Evolutionary conservation across 2,797 vertebrate genomes (phyloP).

Genomic region (Peromyscus attwateri): DNA sequence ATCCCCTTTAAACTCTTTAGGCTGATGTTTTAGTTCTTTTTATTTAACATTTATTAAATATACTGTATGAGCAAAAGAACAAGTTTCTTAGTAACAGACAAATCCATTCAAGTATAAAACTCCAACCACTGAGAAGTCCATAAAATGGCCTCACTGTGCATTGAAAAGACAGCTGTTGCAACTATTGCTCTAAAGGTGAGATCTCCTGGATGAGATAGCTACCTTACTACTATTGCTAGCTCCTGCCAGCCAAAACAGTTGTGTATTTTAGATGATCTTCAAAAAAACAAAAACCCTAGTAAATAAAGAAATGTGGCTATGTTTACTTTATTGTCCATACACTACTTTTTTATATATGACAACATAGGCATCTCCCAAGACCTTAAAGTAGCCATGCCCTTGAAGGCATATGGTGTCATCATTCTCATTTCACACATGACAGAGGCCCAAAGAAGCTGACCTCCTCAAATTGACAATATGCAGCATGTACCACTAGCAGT

Average conservation of each 20-base stretch:
- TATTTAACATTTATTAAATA: conserved; percentile 62
- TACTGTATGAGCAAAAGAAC: not conserved
- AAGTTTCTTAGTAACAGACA: conserved; percentile 61
- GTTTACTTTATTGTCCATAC: not conserved
- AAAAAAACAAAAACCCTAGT: not conserved
- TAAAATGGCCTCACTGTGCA: conserved; percentile 26
- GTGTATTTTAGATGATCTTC: not conserved
- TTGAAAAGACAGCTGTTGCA: conserved; percentile 51
- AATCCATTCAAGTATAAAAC: conserved; percentile 56
- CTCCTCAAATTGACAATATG: not conserved
- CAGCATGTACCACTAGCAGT: not conserved
- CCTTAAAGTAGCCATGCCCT: not conserved
- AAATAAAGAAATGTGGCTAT: not conserved
- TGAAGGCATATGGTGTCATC: not conserved
- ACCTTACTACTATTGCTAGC: not conserved
- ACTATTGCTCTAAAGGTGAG: not conserved
- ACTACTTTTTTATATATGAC: not conserved
- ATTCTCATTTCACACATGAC: not conserved
- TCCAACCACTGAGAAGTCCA: not conserved
- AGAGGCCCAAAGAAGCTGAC: not conserved
- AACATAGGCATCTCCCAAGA: not conserved
- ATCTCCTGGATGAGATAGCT: not conserved
- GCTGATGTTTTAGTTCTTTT: conserved; percentile 3
- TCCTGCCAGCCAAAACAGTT: not conserved
- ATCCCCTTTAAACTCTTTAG: conserved; percentile 36